phyloP scores from a whole-genome alignment of 2,113 vertebrate species.

The Zootoca vivipara region DNA sequence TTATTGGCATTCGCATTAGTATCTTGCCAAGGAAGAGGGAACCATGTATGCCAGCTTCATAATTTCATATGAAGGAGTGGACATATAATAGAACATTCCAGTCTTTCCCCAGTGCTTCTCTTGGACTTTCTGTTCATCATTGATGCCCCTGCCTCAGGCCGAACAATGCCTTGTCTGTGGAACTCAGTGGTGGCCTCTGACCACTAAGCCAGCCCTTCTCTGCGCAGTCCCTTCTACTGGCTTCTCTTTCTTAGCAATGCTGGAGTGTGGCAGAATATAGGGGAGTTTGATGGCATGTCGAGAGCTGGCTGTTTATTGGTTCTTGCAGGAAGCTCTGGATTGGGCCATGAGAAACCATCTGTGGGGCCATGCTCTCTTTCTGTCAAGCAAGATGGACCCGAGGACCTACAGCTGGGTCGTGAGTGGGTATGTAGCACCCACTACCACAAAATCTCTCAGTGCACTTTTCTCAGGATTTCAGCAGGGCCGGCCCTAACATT shows the following conservation, averaged over 20 bases:
- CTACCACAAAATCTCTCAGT: rapidly evolving
- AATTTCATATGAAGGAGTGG: not conserved
- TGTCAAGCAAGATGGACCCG: slow-evolving; percentile 92
- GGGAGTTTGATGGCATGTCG: not conserved
- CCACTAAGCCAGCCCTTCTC: not conserved
- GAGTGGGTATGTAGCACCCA: slow-evolving; percentile 76
- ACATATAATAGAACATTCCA: not conserved
- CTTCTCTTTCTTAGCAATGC: not conserved
- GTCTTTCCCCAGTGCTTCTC: not conserved
- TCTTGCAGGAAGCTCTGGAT: slow-evolving; percentile 87
- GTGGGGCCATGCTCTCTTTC: slow-evolving; percentile 93
- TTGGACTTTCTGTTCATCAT: not conserved
- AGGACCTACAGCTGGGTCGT: slow-evolving; percentile 89
- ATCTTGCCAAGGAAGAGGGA: too few relatives aligned
- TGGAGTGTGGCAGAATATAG: not conserved
- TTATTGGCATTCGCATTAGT: too few relatives aligned
- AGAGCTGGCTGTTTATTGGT: not conserved
- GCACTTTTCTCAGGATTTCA: not conserved
- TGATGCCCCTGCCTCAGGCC: too few relatives aligned
- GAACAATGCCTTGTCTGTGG: not conserved
- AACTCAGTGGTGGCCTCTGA: not conserved
- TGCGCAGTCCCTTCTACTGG: not conserved
- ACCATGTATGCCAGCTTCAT: not conserved
- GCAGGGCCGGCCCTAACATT: not conserved
- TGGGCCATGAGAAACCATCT: slow-evolving; percentile 88